Evolutionary conservation across 2,113 vertebrate genomes (phyloP).

Genomic region (Montifringilla adamsi): DNA sequence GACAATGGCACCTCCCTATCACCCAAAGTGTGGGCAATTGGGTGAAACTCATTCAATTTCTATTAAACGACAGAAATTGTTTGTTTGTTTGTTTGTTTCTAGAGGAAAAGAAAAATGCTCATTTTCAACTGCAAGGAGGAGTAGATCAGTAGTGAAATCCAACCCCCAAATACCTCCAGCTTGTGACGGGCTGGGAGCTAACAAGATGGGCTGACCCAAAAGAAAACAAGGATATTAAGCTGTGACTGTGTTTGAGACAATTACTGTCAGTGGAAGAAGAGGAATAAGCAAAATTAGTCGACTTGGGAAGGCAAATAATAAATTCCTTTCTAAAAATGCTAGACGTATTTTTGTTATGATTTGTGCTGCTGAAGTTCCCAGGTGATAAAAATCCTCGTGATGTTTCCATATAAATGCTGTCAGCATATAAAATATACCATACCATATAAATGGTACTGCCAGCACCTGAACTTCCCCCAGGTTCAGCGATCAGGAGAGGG

Average conservation of each 20-base stretch:
- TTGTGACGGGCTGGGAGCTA: background rate
- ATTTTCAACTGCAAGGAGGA: constrained; percentile 17
- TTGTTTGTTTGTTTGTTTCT: constrained; percentile 38
- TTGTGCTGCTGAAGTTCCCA: background rate
- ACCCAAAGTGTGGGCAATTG: constrained; percentile 40
- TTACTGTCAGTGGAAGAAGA: background rate
- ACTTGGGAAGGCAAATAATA: background rate
- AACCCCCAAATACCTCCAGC: background rate
- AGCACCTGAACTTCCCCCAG: background rate
- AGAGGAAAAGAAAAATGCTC: constrained; percentile 34
- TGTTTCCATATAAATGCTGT: background rate
- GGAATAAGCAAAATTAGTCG: background rate
- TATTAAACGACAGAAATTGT: constrained; percentile 12
- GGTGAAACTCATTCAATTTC: constrained; percentile 50
- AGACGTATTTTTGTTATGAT: background rate
- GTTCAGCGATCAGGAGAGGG: background rate
- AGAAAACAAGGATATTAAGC: background rate
- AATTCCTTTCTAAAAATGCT: background rate
- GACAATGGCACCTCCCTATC: constrained; percentile 69
- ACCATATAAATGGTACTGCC: background rate
- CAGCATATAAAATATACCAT: too few relatives aligned
- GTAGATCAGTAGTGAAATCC: background rate
- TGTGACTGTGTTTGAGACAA: background rate
- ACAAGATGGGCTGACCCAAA: background rate
- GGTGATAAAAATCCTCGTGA: rapidly evolving